These are phyloP conservation scores for Aptenodytes patagonicus DNA, from an alignment of 2,113 vertebrate genomes.

Conservation along the genomic window DNA sequence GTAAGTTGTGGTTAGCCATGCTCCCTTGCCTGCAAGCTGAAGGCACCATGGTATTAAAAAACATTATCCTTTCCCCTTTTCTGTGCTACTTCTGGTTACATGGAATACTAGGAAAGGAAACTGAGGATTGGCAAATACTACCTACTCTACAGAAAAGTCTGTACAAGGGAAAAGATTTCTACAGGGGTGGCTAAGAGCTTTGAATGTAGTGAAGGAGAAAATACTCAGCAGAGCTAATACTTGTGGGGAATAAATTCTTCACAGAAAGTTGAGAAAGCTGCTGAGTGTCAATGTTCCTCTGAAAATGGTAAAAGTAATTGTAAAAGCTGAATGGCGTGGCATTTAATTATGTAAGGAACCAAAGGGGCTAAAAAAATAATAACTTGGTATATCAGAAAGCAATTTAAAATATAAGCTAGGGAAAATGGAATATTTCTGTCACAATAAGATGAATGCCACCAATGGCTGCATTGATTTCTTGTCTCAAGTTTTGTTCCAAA, in stretches of 20 bases:
- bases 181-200: not conserved
- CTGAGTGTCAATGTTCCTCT: slow-evolving; percentile 10
- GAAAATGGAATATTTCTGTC: slow-evolving; percentile 60
- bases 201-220: slow-evolving; percentile 25
- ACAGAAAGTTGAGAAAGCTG: slow-evolving; percentile 15
- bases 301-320: slow-evolving; percentile 54
- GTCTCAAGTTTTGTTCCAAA: slow-evolving; percentile 19
- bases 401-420: slow-evolving; percentile 49
- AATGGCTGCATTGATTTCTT: not conserved
- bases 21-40: not conserved
- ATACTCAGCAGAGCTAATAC: not conserved
- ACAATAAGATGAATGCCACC: slow-evolving; percentile 50
- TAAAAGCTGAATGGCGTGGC: slow-evolving; percentile 17
- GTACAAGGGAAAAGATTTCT: not conserved
- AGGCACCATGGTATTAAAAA: not conserved
- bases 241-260: slow-evolving; percentile 27
- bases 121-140: not conserved
- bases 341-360: slow-evolving; percentile 55
- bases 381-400: slow-evolving; percentile 57
- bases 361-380: slow-evolving; percentile 49
- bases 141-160: not conserved
- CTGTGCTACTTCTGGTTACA: not conserved
- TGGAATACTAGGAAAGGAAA: not conserved
- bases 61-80: not conserved
- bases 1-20: not conserved